Evolutionary conservation across 2,797 vertebrate genomes (phyloP).

Genomic region (Amblyopsis hoosieri): DNA sequence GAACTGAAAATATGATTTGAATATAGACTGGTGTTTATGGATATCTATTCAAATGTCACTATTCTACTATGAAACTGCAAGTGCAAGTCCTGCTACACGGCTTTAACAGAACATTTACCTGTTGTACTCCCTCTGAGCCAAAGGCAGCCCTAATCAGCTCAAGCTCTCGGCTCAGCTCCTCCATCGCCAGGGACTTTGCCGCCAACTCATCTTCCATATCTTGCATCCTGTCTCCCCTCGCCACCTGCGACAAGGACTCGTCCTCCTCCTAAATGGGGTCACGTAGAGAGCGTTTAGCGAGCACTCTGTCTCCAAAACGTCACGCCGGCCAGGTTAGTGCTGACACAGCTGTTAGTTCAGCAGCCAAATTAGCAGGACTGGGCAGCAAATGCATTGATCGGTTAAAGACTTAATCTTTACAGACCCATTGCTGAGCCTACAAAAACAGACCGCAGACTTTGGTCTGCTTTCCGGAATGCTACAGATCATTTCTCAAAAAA

Average conservation of each 20-base stretch:
- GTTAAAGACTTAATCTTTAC: background rate
- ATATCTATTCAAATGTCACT: too few species aligned
- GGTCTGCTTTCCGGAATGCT: background rate
- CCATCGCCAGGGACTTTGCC: conserved; percentile 84
- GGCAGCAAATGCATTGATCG: background rate
- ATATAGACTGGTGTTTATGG: too few species aligned
- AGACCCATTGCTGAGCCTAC: background rate
- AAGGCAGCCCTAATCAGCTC: conserved; percentile 87
- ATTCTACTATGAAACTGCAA: background rate
- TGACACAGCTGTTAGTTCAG: background rate
- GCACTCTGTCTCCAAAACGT: background rate
- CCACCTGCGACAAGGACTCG: conserved; percentile 78
- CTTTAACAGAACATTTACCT: conserved; percentile 73
- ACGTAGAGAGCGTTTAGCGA: background rate
- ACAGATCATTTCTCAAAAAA: background rate
- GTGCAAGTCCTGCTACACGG: background rate
- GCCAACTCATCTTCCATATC: conserved; percentile 84
- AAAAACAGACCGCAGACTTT: background rate
- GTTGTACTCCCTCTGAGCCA: conserved; percentile 90
- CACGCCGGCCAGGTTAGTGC: conserved; percentile 18
- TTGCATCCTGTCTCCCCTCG: conserved; percentile 70
- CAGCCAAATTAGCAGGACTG: background rate
- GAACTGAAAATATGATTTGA: too few species aligned
- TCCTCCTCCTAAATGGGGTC: conserved; percentile 85
- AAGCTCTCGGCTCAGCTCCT: conserved; percentile 88